Percentiles rank a stretch among this genome's conserved stretches.
Conservation (phyloP, 2,797 vertebrate genomes). For the Protosalanx chinensis region DNA sequence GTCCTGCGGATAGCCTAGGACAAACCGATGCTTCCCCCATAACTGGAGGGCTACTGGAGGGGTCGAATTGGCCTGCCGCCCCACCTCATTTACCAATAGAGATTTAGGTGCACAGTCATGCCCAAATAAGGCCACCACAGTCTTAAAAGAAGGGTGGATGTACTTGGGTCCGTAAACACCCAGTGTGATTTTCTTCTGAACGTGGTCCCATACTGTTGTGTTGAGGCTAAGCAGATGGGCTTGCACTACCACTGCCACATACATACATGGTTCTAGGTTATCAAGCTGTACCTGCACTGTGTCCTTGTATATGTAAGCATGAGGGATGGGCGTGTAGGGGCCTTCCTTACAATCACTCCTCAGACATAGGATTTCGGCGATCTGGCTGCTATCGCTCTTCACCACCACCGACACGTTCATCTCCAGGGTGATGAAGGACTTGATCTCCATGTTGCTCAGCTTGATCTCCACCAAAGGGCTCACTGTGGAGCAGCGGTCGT, state of each 20-base stretch:
- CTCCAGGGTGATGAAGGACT: slow-evolving; percentile 83
- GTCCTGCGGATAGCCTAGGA: slow-evolving; percentile 84
- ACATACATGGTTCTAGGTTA: slow-evolving; percentile 91
- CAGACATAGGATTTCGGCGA: slow-evolving; percentile 83
- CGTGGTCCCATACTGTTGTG: slow-evolving; percentile 88
- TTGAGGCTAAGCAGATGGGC: slow-evolving; percentile 75
- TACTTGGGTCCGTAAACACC: slow-evolving; percentile 94
- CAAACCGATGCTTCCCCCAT: slow-evolving; percentile 95
- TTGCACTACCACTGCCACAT: slow-evolving; percentile 83
- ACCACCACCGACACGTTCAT: slow-evolving; percentile 85
- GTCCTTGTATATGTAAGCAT: slow-evolving; percentile 82
- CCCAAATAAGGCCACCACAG: slow-evolving; percentile 90
- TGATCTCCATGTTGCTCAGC: slow-evolving; percentile 91
- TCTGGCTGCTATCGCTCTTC: slow-evolving; percentile 76
- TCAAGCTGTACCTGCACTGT: slow-evolving; percentile 89
- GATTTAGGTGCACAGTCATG: slow-evolving; percentile 92
- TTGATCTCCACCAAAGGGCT: slow-evolving; percentile 93
- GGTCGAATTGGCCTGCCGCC: slow-evolving; percentile 68
- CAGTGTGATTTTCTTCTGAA: slow-evolving; percentile 86
- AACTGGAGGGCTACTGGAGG: slow-evolving; percentile 90
- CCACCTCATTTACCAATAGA: slow-evolving; percentile 84
- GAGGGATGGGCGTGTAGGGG: slow-evolving; percentile 79
- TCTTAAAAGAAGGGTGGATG: slow-evolving; percentile 95
- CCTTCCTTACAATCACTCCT: slow-evolving; percentile 89
- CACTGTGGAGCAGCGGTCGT: slow-evolving; percentile 83